Conservation (phyloP, 2,888 invertebrate genomes). For the Ypsolopha scabrella region DNA sequence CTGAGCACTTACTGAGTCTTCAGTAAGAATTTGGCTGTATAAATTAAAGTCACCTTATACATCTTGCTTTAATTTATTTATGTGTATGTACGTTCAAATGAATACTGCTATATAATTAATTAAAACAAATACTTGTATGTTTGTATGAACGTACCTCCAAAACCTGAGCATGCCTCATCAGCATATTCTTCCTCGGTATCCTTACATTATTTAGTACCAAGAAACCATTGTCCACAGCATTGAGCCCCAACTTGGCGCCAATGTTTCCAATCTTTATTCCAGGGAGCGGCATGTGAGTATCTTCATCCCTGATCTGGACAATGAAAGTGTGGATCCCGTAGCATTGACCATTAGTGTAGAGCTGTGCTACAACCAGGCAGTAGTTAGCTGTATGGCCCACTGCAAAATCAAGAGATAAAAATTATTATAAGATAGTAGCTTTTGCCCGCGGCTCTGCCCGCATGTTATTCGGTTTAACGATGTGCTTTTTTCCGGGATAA, state of each 20-base stretch:
- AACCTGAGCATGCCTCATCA: conserved; percentile 93
- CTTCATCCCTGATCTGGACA: conserved; percentile 86
- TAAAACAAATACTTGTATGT: no score
- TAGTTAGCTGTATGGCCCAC: conserved; percentile 93
- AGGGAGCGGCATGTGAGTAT: conserved; percentile 85
- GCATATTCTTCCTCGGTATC: conserved; percentile 87
- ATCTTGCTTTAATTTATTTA: no score
- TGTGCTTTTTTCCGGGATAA: no score
- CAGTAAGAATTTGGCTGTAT: no score
- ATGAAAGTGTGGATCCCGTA: conserved; percentile 92
- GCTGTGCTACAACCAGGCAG: conserved; percentile 89
- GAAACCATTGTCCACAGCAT: conserved; percentile 91
- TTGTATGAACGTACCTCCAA: conserved; percentile 23
- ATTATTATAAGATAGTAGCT: no score
- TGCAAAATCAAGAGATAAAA: conserved; percentile 30
- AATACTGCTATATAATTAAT: no score
- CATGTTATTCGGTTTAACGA: no score
- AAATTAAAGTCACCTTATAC: no score
- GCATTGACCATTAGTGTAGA: conserved; percentile 81
- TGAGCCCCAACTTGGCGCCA: conserved; percentile 91
- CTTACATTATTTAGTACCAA: conserved; percentile 85
- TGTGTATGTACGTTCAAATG: no score
- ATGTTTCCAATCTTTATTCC: conserved; percentile 94
- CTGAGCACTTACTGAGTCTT: no score
- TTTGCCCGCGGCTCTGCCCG: no score